These are phyloP conservation scores for Epinotia brunnichana DNA, from an alignment of 2,888 invertebrate genomes.

Conservation along the genomic window DNA sequence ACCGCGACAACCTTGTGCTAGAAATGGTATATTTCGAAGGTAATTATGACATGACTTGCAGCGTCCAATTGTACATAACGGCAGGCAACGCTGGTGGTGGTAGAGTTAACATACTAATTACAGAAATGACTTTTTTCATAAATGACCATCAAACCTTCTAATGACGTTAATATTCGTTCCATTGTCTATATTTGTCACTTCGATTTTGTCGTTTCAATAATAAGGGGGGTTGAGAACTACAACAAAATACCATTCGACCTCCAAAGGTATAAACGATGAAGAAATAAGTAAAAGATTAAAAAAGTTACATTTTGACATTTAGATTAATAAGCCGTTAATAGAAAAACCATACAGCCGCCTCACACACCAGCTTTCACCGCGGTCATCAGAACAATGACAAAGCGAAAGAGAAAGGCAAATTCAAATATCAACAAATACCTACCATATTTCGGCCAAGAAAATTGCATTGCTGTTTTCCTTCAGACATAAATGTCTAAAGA, in stretches of 20 bases:
- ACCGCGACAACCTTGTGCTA: constrained; percentile 40
- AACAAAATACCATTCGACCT: too few species aligned
- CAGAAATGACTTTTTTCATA: not conserved
- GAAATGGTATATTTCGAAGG: constrained; percentile 40
- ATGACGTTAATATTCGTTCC: not conserved
- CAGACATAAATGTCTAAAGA: not conserved
- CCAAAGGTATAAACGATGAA: too few species aligned
- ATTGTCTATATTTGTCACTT: not conserved
- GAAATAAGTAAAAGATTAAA: too few species aligned
- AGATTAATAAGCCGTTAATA: not conserved
- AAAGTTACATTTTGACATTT: too few species aligned
- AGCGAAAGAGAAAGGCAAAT: constrained; percentile 38
- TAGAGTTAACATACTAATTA: not conserved
- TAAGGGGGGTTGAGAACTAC: too few species aligned
- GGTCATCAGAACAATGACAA: constrained; percentile 18
- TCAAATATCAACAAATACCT: constrained; percentile 23
- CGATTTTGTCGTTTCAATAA: not conserved
- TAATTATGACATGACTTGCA: constrained; percentile 35
- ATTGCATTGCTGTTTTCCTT: not conserved
- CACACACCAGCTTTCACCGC: constrained; percentile 29
- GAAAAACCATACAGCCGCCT: constrained; percentile 7
- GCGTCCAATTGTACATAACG: constrained; percentile 4
- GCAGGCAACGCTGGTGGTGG: not conserved
- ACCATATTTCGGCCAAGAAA: constrained; percentile 2
- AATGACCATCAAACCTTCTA: not conserved